A percentile compares a stretch with the other conserved stretches of the same genome.
Evolutionary conservation across 2,113 vertebrate genomes (phyloP).

Genomic region (Bubalus kerabau): DNA sequence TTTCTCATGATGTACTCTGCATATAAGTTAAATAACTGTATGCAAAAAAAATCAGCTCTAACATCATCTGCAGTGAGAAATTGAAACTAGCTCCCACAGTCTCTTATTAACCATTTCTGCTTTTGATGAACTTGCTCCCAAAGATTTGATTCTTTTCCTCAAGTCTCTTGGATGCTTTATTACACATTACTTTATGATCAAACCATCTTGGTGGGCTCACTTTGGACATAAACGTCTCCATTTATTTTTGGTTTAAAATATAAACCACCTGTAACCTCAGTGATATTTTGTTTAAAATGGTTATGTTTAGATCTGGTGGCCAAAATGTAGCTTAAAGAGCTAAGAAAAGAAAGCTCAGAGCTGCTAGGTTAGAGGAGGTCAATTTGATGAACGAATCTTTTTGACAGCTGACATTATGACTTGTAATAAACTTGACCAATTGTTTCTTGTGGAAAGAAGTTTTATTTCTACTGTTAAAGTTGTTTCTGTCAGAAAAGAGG

Average conservation of each 20-base stretch:
- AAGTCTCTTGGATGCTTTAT: neutral
- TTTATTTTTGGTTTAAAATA: neutral
- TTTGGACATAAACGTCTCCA: neutral
- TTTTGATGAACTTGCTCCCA: neutral
- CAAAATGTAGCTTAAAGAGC: neutral
- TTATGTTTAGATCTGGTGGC: neutral
- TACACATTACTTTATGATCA: neutral
- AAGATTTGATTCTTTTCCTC: neutral
- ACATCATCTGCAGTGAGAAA: neutral
- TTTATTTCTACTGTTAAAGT: conserved; percentile 46
- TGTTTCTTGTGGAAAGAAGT: conserved; percentile 33
- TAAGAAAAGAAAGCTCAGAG: neutral
- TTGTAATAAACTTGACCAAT: neutral
- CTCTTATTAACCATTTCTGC: neutral
- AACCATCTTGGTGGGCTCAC: neutral
- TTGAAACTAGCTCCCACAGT: neutral
- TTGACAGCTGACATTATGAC: neutral
- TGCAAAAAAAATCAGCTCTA: neutral
- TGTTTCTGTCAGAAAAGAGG: conserved; percentile 29
- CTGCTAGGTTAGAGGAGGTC: neutral
- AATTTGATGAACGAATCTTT: conserved; percentile 25
- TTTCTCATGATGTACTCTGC: too few species aligned
- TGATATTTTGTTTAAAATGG: neutral
- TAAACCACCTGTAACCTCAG: neutral
- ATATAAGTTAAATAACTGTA: neutral